phyloP scores from a whole-genome alignment of 2,888 invertebrate species.

The Temnothorax unifasciatus region DNA sequence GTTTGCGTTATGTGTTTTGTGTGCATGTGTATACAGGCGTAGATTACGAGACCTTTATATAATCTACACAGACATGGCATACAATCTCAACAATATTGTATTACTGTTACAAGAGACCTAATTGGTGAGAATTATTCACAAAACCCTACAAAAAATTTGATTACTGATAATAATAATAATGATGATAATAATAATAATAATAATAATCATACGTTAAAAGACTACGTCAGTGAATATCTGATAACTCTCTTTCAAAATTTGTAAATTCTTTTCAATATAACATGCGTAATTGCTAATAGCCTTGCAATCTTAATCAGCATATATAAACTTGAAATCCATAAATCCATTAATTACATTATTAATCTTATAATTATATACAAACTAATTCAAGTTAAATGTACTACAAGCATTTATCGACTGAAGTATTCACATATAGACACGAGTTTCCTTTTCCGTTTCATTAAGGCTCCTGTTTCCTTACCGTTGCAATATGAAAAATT shows the following conservation, averaged over 20 bases:
- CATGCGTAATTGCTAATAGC: slow-evolving; percentile 49
- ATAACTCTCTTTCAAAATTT: slow-evolving; percentile 49
- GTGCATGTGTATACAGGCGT: slow-evolving; percentile 60
- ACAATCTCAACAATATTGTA: slow-evolving; percentile 66
- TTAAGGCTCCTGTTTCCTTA: not conserved
- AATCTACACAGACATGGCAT: slow-evolving; percentile 47
- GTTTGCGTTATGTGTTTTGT: slow-evolving; percentile 10
- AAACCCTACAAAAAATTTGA: slow-evolving; percentile 59
- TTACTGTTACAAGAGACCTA: slow-evolving; percentile 65
- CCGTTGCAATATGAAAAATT: not conserved
- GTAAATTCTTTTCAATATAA: slow-evolving; percentile 49
- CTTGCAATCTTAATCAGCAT: slow-evolving; percentile 13
- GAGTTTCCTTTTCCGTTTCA: not conserved
- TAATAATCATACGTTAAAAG: slow-evolving; percentile 61
- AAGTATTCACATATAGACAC: not conserved
- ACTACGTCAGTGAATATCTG: slow-evolving; percentile 63
- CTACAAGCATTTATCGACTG: not conserved
- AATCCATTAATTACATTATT: slow-evolving; percentile 23
- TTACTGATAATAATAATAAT: slow-evolving; percentile 53
- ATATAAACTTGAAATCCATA: slow-evolving; percentile 3
- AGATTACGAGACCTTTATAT: slow-evolving; percentile 42
- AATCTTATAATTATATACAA: slow-evolving; percentile 32
- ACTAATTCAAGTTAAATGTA: slow-evolving; percentile 16
- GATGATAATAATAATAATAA: slow-evolving; percentile 22
- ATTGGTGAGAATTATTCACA: slow-evolving; percentile 61